Evolutionary conservation across 2,888 invertebrate genomes (phyloP), one percentile per base, ranked within the genome.

Genomic region (Oligia latruncula): DNA sequence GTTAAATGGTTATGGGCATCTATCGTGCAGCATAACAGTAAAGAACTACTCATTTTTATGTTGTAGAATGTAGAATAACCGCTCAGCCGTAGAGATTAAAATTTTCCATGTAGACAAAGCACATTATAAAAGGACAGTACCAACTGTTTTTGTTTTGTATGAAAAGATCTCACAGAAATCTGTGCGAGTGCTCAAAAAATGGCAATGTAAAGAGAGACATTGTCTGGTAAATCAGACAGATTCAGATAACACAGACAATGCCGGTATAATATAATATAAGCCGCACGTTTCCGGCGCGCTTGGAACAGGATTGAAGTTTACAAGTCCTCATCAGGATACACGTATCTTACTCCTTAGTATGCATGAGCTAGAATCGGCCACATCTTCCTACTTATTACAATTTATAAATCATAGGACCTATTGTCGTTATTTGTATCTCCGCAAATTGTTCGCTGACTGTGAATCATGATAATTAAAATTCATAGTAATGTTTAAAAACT

Each of bases 201-300:
- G 71, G 87, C 89, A 90, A 88, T 86, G 87, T 90, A 90, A 87
- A 91, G 90, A 91, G 88, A 91, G 90, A 91, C 92, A 93, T 92
- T 93, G 93, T 93, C 92, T 92, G 91, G 91, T 92, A 93, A 91
- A 93, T 93, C 93, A 94, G 92, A 90, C 89, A 91, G 92, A 93
- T 93, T 91, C 91, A 92, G 94, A 95, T 95, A 95, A 92, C 89
- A 86, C 92, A 94, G 92, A 96, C 95, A 95, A 96, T 94, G 92
- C 88, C 87, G 88, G 92, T 93, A 93, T 93, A 94, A 92, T n/a
- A n/a, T n/a, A n/a, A n/a, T n/a, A n/a, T 94, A 93, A 93, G 92
- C 91, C 92, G 92, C 90, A 91, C 89, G 94, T 94, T 95, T 96
- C 96, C 95, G 95, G 94, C 92, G 94, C 90, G 88, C 90, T 92